Percentiles rank a stretch among this genome's conserved stretches.
These are phyloP conservation scores for Protula sp. DNA, from an alignment of 2,888 invertebrate genomes.

Conservation along the genomic window DNA sequence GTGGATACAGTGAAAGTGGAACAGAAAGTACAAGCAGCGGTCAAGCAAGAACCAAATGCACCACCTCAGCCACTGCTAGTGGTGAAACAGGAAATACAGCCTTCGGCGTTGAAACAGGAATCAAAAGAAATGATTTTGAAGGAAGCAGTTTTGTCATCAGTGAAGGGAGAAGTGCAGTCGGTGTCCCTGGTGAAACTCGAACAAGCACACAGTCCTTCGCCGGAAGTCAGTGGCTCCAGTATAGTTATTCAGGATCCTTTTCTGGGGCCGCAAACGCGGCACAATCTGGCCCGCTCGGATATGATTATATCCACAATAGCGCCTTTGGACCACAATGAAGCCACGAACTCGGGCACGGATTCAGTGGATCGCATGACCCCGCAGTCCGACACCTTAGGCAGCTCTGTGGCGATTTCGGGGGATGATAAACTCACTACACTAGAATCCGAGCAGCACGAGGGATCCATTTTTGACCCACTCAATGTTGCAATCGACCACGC, in stretches of 20 bases:
- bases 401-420: not conserved
- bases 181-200: too few species aligned
- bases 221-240: not conserved
- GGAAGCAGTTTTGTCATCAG: too few species aligned
- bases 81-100: too few species aligned
- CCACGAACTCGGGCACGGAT: not conserved
- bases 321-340: not conserved
- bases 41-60: too few species aligned
- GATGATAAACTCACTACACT: not conserved
- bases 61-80: too few species aligned
- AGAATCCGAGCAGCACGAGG: not conserved
- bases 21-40: too few species aligned
- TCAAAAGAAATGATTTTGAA: too few species aligned
- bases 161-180: too few species aligned
- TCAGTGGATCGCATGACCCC: not conserved
- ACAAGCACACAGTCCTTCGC: too few species aligned
- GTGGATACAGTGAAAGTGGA: too few species aligned
- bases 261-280: not conserved
- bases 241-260: not conserved
- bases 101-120: too few species aligned
- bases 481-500: not conserved
- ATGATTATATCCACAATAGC: not conserved
- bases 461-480: not conserved
- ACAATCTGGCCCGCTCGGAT: too few species aligned
- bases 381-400: not conserved